Evolutionary conservation across 1,140 invertebrate genomes (phyloP).

Genomic region (Drosophila ficusphila): DNA sequence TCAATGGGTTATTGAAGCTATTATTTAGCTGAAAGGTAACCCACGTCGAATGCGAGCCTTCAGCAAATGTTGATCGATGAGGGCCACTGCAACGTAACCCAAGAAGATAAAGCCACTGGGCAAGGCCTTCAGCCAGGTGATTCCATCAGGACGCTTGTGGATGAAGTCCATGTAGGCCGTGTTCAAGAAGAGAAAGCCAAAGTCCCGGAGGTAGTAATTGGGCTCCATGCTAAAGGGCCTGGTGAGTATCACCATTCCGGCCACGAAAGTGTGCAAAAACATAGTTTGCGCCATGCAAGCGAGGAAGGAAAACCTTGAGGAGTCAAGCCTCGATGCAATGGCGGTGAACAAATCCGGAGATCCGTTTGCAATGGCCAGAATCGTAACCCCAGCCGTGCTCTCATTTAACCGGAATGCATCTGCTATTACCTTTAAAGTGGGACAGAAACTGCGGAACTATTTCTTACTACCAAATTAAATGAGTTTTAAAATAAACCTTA

Average conservation of each 20-base stretch:
- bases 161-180: constrained; percentile 21
- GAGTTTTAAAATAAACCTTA: neutral
- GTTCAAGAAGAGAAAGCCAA: constrained; percentile 31
- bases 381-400: constrained; percentile 91
- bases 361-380: constrained; percentile 92
- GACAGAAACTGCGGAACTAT: constrained; percentile 86
- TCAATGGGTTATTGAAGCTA: neutral
- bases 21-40: neutral
- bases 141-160: neutral
- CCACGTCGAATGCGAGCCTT: neutral
- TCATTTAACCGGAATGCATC: constrained; percentile 88
- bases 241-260: constrained; percentile 22
- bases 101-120: constrained; percentile 1
- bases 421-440: constrained; percentile 88
- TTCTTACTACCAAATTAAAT: too few species aligned
- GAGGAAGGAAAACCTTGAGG: neutral
- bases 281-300: constrained; percentile 4
- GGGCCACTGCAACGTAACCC: constrained; percentile 3
- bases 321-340: neutral
- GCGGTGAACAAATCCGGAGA: constrained; percentile 90
- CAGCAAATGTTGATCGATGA: constrained; percentile 22
- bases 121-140: neutral
- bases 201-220: constrained; percentile 22
- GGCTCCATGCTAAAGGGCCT: constrained; percentile 7
- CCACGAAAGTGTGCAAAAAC: constrained; percentile 20